Base-by-base conservation (phyloP, 2,113 vertebrate species). In the Percopsis transmontana region DNA sequence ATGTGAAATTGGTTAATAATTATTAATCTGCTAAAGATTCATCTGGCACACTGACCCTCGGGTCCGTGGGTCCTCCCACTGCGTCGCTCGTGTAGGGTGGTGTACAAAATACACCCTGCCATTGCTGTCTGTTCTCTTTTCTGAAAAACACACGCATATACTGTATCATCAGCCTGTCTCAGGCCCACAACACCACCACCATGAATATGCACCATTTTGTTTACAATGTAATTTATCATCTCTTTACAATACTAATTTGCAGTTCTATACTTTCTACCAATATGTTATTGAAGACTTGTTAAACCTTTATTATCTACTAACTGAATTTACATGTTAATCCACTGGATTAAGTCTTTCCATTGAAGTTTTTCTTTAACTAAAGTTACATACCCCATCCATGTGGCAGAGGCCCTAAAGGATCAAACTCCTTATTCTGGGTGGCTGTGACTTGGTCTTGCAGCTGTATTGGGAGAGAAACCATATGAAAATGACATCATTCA, bases 81-180 rank as follows among this genome's bases (percentile, higher is more conserved):
- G 97, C 12, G 97, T 99, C 62, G 95, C 86, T 42, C 97, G 92
- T 14, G 96, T 99, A 19, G 94, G 93, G 79, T 99, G 97, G 81
- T 99, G 98, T 59, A 99, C 96, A 86, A 97, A 99, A 90, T 99
- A 99, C 53, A 99, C 95, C 91, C 97, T 93, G 73, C 97, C 96
- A 42, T 95, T 99, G 68, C 83, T 83, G 85, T 99, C 97, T 0
- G 95, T 98, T 88, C 97, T 94, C 75, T 99, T 99, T 82, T 99
- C 97, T 98, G 53, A 18, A 58, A 54, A 41, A 62, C n/a, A 12
- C 20, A 48, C 12, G 23, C 14, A 6, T n/a, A 18, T 16, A 14
- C 16, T 8, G 1, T 16, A 3, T 12, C 42, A 14, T 6, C 42
- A 48, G 16, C 15, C 12, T 18, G 45, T 48, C n/a, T 45, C 2